Evolutionary conservation across 2,113 vertebrate genomes (phyloP).

Genomic region (Tricholaema leucomelas): DNA sequence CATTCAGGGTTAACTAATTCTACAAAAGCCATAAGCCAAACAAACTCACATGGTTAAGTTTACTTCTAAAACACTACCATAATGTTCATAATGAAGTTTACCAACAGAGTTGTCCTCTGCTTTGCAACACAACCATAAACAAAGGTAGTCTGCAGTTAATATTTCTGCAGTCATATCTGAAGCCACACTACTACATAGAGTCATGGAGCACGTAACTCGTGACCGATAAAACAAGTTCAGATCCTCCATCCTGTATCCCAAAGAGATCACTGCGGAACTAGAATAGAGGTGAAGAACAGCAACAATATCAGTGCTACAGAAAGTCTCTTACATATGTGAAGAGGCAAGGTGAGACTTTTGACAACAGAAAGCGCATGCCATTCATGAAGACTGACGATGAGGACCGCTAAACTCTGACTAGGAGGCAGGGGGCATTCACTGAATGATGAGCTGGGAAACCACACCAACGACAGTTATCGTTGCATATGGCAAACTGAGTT

Average conservation of each 20-base stretch:
- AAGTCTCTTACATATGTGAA: not conserved
- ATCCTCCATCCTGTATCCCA: not conserved
- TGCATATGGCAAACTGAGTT: not conserved
- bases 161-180: conserved; percentile 4
- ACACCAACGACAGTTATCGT: not conserved
- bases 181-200: not conserved
- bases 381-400: not conserved
- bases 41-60: not conserved
- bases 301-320: not conserved
- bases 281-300: not conserved
- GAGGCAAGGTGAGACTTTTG: accelerated
- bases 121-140: not conserved
- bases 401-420: not conserved
- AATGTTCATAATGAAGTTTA: not conserved
- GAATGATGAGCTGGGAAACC: not conserved
- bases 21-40: not conserved
- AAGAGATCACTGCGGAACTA: not conserved
- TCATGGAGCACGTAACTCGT: not conserved
- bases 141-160: not conserved
- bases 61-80: not conserved
- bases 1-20: not conserved
- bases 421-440: not conserved
- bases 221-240: not conserved
- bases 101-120: not conserved
- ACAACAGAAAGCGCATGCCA: not conserved